Conservation (phyloP, 2,797 vertebrate species). For the Momotus momota region DNA sequence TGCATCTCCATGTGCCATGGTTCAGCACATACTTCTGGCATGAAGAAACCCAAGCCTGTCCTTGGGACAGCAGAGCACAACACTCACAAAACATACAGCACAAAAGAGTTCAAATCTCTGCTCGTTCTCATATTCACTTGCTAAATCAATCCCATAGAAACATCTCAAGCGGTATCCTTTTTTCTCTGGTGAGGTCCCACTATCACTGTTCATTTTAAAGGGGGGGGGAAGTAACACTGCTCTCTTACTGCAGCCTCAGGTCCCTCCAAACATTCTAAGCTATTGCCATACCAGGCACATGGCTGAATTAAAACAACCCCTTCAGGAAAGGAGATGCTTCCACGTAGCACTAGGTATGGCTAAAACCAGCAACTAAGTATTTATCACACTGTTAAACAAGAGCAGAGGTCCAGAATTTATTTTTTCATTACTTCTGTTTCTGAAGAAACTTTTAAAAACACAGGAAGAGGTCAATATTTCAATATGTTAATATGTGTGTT, state of each 20-base stretch:
- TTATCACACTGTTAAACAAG: background rate
- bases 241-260: background rate
- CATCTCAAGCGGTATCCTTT: background rate
- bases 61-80: background rate
- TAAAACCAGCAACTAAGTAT: background rate
- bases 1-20: rapidly evolving
- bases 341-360: background rate
- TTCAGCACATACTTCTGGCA: background rate
- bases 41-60: background rate
- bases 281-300: background rate
- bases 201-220: background rate
- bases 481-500: background rate
- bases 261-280: background rate
- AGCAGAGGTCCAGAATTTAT: background rate
- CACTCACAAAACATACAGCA: background rate
- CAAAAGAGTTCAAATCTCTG: background rate
- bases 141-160: background rate
- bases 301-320: background rate
- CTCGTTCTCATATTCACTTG: background rate
- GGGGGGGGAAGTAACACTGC: background rate
- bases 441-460: background rate
- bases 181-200: background rate
- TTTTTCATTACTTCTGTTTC: background rate
- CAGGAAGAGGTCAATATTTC: background rate
- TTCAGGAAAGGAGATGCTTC: background rate